Evolutionary conservation across 2,113 vertebrate genomes (phyloP), one percentile per base, ranked within the genome.

Genomic region (Carassius carassius): DNA sequence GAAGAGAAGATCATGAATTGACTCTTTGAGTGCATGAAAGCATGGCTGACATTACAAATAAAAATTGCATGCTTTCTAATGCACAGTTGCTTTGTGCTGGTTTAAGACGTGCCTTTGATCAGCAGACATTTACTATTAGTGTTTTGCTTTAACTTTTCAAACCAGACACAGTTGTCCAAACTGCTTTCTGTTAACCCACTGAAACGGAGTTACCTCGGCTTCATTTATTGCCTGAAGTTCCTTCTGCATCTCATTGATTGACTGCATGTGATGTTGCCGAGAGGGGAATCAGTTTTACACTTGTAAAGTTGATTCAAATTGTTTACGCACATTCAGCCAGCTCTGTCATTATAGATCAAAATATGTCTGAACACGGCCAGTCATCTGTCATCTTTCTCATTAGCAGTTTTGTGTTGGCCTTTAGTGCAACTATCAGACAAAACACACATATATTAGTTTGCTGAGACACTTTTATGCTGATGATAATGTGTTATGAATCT

Each of bases 331-430:
- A 25, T 79, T 47, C 37, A 47, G 58, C 63, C 58, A 10, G 44
- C 41, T 81, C 78, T 51, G 78, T 69, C 78, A 69, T 81, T 65
- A 81, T 21, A 4, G 51, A 81, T 81, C 78, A 51, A 23, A 69
- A 69, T 32, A 32, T 35, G 16, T 32, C 25, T 51, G 13, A 76
- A 7, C 44, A 49, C 6, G 12, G 72, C 6, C n/a, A 1, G 21
- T 76, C 23, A 1, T 29, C 74, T 54, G 44, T 49, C 23, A 54
- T 23, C 12, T 29, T 65, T 29, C n/a, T 65, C 62, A 29, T 29
- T 65, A 65, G 4, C 74, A 49, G 25, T 54, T 76, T 54, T 19
- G n/a, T 32, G 21, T 70, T 70, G 1, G 56, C 2, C 56, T n/a
- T n/a, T 21, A 12, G 35, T 69, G 8, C 0, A 41, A 41, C 17